Conservation (phyloP, 2,797 vertebrate species). For the Typhlichthys eigenmanni region DNA sequence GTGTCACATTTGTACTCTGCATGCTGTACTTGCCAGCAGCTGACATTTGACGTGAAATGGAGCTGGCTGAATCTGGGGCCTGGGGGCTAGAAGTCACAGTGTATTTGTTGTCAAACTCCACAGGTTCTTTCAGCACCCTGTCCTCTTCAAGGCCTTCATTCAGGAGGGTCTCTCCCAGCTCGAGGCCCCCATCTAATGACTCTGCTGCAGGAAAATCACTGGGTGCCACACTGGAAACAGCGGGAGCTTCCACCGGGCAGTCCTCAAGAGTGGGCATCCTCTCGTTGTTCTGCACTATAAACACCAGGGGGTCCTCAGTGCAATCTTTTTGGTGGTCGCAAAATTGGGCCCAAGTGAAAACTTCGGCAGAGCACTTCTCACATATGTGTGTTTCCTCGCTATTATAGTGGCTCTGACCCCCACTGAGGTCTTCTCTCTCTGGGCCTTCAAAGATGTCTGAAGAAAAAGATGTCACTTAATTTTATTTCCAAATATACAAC, state of each 20-base stretch:
- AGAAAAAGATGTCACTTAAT: slow-evolving; percentile 48
- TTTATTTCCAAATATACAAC: too few species aligned
- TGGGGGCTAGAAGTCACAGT: slow-evolving; percentile 51
- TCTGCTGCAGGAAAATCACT: slow-evolving; percentile 83
- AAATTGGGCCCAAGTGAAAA: slow-evolving; percentile 90
- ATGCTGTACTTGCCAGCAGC: slow-evolving; percentile 76
- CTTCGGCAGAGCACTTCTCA: slow-evolving; percentile 90
- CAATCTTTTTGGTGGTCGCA: slow-evolving; percentile 86
- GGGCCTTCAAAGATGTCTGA: slow-evolving; percentile 76
- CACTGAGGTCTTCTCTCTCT: slow-evolving; percentile 72
- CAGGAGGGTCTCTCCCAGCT: slow-evolving; percentile 64
- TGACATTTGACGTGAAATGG: slow-evolving; percentile 72
- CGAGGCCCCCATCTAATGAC: slow-evolving; percentile 75
- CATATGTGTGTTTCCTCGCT: slow-evolving; percentile 89
- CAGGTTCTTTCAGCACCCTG: slow-evolving; percentile 77
- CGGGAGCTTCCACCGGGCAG: slow-evolving; percentile 80
- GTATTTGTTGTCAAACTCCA: slow-evolving; percentile 83
- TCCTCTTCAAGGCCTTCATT: slow-evolving; percentile 61
- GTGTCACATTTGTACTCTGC: slow-evolving; percentile 93
- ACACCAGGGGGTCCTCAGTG: slow-evolving; percentile 84
- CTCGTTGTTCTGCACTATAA: slow-evolving; percentile 86
- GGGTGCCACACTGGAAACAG: slow-evolving; percentile 76
- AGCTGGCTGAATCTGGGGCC: slow-evolving; percentile 62
- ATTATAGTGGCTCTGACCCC: slow-evolving; percentile 73
- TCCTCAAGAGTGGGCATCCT: slow-evolving; percentile 70